Conservation (phyloP, 2,797 vertebrate genomes). For the Hoplostethus atlanticus region DNA sequence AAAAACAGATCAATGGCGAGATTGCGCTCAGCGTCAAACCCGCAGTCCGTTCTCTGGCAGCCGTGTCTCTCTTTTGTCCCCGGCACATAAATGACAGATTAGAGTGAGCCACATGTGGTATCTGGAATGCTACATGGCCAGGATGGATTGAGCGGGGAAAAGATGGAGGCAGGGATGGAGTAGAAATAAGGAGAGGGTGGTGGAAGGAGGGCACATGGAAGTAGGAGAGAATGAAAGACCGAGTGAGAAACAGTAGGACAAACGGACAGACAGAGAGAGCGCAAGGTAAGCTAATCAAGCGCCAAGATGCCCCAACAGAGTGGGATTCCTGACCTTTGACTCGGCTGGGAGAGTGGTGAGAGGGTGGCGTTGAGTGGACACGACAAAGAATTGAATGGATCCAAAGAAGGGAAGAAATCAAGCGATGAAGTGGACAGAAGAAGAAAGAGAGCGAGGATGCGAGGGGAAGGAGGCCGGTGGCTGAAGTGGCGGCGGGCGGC, state of each 20-base stretch:
- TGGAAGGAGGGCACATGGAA: no score
- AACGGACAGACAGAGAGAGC: slow-evolving; percentile 48
- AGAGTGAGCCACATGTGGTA: slow-evolving; percentile 24
- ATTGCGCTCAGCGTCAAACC: slow-evolving; percentile 2
- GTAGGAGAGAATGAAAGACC: slow-evolving; percentile 16
- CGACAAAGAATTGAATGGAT: slow-evolving; percentile 48
- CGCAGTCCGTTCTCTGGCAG: background rate
- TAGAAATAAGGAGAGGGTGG: background rate
- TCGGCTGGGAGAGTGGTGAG: slow-evolving; percentile 30
- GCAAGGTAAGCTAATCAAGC: slow-evolving; percentile 68
- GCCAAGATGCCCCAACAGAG: slow-evolving; percentile 53
- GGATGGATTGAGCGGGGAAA: background rate
- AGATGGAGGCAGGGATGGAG: background rate
- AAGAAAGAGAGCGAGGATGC: slow-evolving; percentile 10
- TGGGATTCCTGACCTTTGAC: slow-evolving; percentile 71
- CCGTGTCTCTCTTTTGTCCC: slow-evolving; percentile 14
- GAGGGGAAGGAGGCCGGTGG: slow-evolving; percentile 34
- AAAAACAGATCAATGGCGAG: slow-evolving; percentile 27
- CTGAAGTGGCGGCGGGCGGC: slow-evolving; percentile 38
- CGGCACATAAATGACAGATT: slow-evolving; percentile 40
- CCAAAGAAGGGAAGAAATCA: slow-evolving; percentile 39
- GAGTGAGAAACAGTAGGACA: slow-evolving; percentile 46
- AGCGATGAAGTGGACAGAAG: slow-evolving; percentile 39
- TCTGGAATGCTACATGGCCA: slow-evolving; percentile 1
- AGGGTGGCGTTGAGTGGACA: slow-evolving; percentile 34